Evolutionary conservation across 2,113 vertebrate genomes (phyloP).

Genomic region (Macquaria australasica): DNA sequence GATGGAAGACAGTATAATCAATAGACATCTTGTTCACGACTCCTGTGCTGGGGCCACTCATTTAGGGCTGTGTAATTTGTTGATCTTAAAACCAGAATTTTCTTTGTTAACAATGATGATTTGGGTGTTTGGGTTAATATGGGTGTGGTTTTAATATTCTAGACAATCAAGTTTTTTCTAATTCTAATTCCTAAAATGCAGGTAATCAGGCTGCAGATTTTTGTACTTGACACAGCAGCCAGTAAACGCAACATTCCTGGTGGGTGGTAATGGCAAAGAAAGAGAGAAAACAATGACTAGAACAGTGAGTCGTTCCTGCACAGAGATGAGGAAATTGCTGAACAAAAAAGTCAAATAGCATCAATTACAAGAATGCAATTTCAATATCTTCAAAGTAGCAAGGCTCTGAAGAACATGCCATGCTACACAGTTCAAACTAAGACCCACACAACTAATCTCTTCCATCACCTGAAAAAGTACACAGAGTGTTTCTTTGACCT

Average conservation of each 20-base stretch:
- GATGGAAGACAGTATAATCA: background rate
- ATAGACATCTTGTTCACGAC: background rate
- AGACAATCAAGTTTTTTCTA: background rate
- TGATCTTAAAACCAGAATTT: background rate
- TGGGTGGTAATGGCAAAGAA: background rate
- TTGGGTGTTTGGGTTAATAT: background rate
- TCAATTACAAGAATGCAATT: background rate
- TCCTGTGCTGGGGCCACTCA: background rate
- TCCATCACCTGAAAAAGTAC: background rate
- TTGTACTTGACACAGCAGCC: constrained; percentile 3
- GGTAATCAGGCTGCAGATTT: background rate
- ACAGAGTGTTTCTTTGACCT: background rate
- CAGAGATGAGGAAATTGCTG: background rate
- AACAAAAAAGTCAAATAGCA: background rate
- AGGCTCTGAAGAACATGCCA: background rate
- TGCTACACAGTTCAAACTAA: background rate
- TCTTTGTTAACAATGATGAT: background rate
- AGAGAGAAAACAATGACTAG: background rate
- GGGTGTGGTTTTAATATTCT: background rate
- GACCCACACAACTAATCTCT: background rate
- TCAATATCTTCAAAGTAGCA: background rate
- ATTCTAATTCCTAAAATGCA: background rate
- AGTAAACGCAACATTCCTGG: background rate
- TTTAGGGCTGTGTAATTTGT: background rate
- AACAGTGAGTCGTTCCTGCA: background rate